These are phyloP conservation scores for Virgularia gustaviana DNA, from an alignment of 92 coral and sea anemone species.

Conservation along the genomic window DNA sequence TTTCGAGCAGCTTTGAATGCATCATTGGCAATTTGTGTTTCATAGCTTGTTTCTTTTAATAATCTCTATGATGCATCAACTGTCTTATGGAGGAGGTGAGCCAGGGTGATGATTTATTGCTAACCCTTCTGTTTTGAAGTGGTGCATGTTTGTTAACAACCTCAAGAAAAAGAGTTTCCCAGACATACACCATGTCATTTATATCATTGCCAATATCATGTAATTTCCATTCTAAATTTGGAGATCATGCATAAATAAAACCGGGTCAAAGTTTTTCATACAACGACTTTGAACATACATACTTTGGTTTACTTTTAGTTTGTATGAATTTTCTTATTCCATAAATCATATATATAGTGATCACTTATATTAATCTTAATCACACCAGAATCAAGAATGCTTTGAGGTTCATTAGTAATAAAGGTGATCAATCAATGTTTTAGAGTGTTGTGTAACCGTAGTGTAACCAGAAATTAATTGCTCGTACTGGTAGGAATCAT, in stretches of 20 bases:
- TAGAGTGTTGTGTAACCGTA: conserved; percentile 13
- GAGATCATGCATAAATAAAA: neutral
- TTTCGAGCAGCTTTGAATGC: neutral
- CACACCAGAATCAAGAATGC: conserved; percentile 10
- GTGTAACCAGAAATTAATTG: conserved; percentile 17
- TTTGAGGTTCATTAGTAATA: conserved; percentile 16
- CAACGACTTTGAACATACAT: conserved; percentile 8
- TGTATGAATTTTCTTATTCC: conserved; percentile 15
- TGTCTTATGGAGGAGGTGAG: conserved; percentile 46
- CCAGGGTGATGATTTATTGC: conserved; percentile 57
- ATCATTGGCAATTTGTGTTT: neutral
- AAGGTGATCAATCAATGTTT: conserved; percentile 14
- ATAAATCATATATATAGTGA: conserved; percentile 10
- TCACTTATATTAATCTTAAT: conserved; percentile 7
- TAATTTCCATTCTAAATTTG: conserved; percentile 2
- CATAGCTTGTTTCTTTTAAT: neutral
- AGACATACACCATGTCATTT: conserved; percentile 5
- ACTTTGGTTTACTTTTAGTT: conserved; percentile 9
- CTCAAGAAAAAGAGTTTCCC: conserved; percentile 19
- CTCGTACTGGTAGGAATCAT: conserved; percentile 9
- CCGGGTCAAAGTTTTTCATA: conserved; percentile 4
- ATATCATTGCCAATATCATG: neutral
- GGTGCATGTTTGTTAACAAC: conserved; percentile 21
- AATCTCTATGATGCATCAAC: conserved; percentile 37
- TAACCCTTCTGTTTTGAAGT: conserved; percentile 21